Percentiles rank a stretch among this genome's conserved stretches.
phyloP scores from a whole-genome alignment of 2,888 invertebrate species.

The Taphrorychus bicolor region DNA sequence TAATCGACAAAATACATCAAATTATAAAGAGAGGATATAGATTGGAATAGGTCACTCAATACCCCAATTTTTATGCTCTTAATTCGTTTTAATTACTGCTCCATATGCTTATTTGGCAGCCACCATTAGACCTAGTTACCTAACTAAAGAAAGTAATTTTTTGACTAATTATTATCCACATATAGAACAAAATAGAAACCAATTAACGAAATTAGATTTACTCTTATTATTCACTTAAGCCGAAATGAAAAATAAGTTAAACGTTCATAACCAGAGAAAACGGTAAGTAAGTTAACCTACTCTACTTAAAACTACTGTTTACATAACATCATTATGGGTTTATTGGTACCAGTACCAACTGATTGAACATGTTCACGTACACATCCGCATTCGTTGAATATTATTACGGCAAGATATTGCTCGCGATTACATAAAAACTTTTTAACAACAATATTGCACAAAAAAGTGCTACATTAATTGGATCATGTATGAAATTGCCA shows the following conservation, averaged over 20 bases:
- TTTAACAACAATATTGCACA: constrained; percentile 26
- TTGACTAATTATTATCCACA: not conserved
- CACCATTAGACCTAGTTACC: too few species aligned
- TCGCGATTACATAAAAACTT: constrained; percentile 20
- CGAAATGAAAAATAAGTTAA: constrained; percentile 18
- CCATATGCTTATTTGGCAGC: too few species aligned
- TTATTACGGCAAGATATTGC: constrained; percentile 19
- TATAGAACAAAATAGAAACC: not conserved
- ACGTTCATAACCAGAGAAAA: constrained; percentile 34
- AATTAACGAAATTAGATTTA: constrained; percentile 5
- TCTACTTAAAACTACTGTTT: constrained; percentile 37
- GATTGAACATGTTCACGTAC: constrained; percentile 28
- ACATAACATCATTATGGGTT: constrained; percentile 35
- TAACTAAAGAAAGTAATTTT: not conserved
- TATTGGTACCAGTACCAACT: constrained; percentile 31
- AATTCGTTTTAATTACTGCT: too few species aligned
- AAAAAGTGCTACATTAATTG: constrained; percentile 20
- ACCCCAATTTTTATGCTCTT: too few species aligned
- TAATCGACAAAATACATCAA: too few species aligned
- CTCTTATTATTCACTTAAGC: constrained; percentile 2
- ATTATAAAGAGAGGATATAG: too few species aligned
- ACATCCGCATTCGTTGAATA: constrained; percentile 32
- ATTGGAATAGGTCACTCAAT: too few species aligned
- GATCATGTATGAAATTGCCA: not conserved
- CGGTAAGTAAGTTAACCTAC: constrained; percentile 38